Base-by-base conservation (phyloP, 2,888 invertebrate genomes). In the Ophonus ardosiacus region DNA sequence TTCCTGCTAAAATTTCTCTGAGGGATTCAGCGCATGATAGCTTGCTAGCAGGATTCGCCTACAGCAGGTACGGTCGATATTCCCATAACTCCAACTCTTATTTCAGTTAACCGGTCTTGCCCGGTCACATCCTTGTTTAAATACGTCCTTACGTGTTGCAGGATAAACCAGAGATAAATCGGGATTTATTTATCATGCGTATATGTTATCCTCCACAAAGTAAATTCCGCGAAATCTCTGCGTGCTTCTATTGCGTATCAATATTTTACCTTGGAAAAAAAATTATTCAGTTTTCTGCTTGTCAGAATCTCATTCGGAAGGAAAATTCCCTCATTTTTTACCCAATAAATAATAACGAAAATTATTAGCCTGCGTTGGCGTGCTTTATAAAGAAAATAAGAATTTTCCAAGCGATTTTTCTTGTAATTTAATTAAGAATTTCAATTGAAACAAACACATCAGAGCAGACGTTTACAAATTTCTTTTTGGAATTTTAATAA, bases 31-130 rank as follows among this genome's bases (percentile, higher is more conserved):
- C 31, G 31, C 31, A 31, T 31, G 31, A 31, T 31, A 31, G 5
- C 31, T 31, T 31, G 31, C 31, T 31, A 31, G 31, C 5, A 31
- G 31, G 31, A 31, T 31, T 4, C 31, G 24, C 63, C 18, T 24
- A 13, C 18, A 24, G 8, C 31, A 38, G 38, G 61, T 83, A 63
- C 83, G 61, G 59, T 83, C 83, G 76, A 83, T 83, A 83, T 68
- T 68, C 71, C 24, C 81, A 81, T 71, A 81, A 56, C 57, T 81
- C 68, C n/a, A 13, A 15, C 57, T 81, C 17, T 81, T 81, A 81
- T 43, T 71, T 71, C 57, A 71, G 68, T 81, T 65, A 81, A 81
- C 81, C 65, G 68, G 71, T 43, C 63, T 63, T 6, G 43, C 63
- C 79, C 57, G 65, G 65, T 65, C 38, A 68, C 40, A 65, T 68